phyloP scores from a whole-genome alignment of 2,888 invertebrate species.

The Masnerella sp. region DNA sequence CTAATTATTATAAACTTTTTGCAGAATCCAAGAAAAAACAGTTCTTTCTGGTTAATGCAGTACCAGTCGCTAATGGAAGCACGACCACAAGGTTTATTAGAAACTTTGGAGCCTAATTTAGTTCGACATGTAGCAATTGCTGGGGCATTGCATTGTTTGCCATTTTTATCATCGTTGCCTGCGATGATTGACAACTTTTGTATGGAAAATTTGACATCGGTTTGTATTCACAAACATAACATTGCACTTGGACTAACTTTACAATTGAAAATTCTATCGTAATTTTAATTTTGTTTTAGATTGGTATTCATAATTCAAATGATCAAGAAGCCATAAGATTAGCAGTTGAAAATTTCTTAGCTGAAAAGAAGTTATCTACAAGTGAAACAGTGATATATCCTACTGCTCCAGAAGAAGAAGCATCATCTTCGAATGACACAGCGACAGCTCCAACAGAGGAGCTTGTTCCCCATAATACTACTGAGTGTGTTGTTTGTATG shows the following conservation, averaged over 20 bases:
- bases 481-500: conserved; percentile 92
- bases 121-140: conserved; percentile 85
- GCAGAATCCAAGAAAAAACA: conserved; percentile 68
- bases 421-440: conserved; percentile 70
- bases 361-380: conserved; percentile 70
- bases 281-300: too few species aligned
- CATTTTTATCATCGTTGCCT: conserved; percentile 82
- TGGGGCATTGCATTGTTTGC: conserved; percentile 87
- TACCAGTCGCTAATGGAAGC: conserved; percentile 90
- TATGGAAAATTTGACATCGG: conserved; percentile 80
- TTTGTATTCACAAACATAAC: conserved; percentile 56
- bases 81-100: conserved; percentile 83
- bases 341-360: conserved; percentile 81
- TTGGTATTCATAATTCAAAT: conserved; percentile 71
- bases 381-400: conserved; percentile 65
- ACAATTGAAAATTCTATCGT: conserved; percentile 5
- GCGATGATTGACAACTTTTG: conserved; percentile 79
- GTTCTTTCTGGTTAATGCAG: conserved; percentile 86
- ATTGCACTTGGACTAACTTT: too few species aligned
- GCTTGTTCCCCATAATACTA: conserved; percentile 68
- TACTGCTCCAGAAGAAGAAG: conserved; percentile 68
- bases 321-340: conserved; percentile 82
- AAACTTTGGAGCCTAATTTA: conserved; percentile 83
- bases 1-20: conserved; percentile 27
- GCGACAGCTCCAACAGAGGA: conserved; percentile 62